Evolutionary conservation across 2,888 invertebrate genomes (phyloP), one percentile per base, ranked within the genome.

Genomic region (Orchestes rusci): DNA sequence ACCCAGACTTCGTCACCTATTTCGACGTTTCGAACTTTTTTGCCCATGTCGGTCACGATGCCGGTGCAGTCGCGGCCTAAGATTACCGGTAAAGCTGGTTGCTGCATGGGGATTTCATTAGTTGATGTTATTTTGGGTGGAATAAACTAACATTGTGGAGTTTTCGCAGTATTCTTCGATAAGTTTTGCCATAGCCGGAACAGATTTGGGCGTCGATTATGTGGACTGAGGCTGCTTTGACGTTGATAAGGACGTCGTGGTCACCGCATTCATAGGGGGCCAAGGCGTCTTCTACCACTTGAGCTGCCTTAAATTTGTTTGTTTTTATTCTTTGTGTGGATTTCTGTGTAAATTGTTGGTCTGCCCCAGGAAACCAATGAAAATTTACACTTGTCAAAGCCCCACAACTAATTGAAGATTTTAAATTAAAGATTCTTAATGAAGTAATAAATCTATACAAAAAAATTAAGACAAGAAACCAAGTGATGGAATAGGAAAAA

Each of bases 41-140:
- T 68, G n/a, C 80, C 80, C 31, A 78, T 70, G 51, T 77, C 78
- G 16, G 75, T 67, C 7, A 80, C 71, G 28, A 78, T 61, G 19
- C 81, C 81, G 7, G 77, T 68, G 59, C 79, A 79, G 59, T 77
- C 78, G 51, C 80, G 70, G 1, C 81, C 81, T 23, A 80, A 61
- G 32, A 73, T 71, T 35, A 80, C 68, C 12, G 79, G 78, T 49
- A 74, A 61, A 48, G 65, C 59, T 50, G 61, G 66, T 65, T 69
- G 53, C 64, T 65, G 53, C 39, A 53, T 56, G 13, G 20, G 13
- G 17, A 12, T 13, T 36, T n/a, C 16, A 34, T 13, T 10, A 15
- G 17, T 16, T 10, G n/a, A n/a, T n/a, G n/a, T n/a, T n/a, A n/a
- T n/a, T n/a, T n/a, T n/a, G n/a, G n/a, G n/a, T n/a, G 3, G 13